Conservation (phyloP, 2,888 invertebrate genomes). For the Reticulitermes lucifugus region DNA sequence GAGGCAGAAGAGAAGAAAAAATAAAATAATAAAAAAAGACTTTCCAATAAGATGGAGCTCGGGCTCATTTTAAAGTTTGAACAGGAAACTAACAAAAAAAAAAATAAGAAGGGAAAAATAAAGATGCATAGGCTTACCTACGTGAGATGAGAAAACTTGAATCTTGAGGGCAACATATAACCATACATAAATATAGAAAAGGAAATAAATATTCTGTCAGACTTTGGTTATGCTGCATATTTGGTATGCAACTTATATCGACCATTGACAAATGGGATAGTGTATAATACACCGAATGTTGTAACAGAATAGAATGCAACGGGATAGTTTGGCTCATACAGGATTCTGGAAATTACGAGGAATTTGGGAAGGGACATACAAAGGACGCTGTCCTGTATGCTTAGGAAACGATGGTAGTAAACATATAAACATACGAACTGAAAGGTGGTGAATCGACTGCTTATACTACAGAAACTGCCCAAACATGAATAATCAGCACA, state of each 20-base stretch:
- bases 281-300: too few species aligned
- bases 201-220: conserved; percentile 13
- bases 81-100: conserved; percentile 37
- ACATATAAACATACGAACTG: too few species aligned
- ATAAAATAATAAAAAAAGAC: conserved; percentile 35
- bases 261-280: not conserved
- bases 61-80: conserved; percentile 49
- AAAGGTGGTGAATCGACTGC: too few species aligned
- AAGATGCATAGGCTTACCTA: conserved; percentile 22
- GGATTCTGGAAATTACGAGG: too few species aligned
- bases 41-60: conserved; percentile 46
- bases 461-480: too few species aligned
- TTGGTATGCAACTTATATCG: conserved; percentile 6
- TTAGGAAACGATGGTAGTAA: too few species aligned
- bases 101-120: conserved; percentile 10
- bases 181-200: conserved; percentile 17
- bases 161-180: not conserved
- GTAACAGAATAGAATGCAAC: too few species aligned
- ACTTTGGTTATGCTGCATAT: not conserved
- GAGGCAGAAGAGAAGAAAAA: conserved; percentile 36
- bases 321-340: too few species aligned
- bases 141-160: conserved; percentile 10
- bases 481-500: too few species aligned
- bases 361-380: too few species aligned
- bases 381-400: too few species aligned